Evolutionary conservation across 2,797 vertebrate genomes (phyloP).

Genomic region (Anabacerthia variegaticeps): DNA sequence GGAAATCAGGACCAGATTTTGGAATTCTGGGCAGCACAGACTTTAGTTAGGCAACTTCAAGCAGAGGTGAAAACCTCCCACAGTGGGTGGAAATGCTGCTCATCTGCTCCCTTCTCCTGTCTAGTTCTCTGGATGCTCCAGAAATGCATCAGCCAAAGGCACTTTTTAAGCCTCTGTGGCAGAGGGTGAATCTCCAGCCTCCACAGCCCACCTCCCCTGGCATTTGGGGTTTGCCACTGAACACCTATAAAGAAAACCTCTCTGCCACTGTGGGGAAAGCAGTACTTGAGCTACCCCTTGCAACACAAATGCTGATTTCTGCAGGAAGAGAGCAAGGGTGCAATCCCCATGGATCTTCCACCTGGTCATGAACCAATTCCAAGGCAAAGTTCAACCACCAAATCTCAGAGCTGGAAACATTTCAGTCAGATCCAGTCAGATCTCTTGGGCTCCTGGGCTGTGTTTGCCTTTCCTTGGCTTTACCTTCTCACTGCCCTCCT

Average conservation of each 20-base stretch:
- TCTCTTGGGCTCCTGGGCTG: background rate
- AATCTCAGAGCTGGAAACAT: background rate
- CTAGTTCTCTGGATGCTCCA: background rate
- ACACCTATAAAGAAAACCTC: background rate
- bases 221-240: background rate
- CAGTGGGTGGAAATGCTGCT: background rate
- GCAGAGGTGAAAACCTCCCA: fast-evolving
- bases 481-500: background rate
- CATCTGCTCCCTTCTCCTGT: background rate
- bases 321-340: fast-evolving
- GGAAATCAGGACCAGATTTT: background rate
- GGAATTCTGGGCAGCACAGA: background rate
- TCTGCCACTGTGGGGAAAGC: background rate
- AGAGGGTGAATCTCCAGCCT: background rate
- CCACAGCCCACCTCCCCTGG: background rate
- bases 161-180: background rate
- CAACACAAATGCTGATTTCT: background rate
- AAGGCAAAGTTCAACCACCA: background rate
- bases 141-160: background rate
- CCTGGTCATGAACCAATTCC: background rate
- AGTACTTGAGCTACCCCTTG: background rate
- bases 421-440: background rate
- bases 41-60: background rate
- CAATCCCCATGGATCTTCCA: background rate
- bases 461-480: background rate